Conservation (phyloP, 2,888 invertebrate genomes). For the Drosophila anomalata region DNA sequence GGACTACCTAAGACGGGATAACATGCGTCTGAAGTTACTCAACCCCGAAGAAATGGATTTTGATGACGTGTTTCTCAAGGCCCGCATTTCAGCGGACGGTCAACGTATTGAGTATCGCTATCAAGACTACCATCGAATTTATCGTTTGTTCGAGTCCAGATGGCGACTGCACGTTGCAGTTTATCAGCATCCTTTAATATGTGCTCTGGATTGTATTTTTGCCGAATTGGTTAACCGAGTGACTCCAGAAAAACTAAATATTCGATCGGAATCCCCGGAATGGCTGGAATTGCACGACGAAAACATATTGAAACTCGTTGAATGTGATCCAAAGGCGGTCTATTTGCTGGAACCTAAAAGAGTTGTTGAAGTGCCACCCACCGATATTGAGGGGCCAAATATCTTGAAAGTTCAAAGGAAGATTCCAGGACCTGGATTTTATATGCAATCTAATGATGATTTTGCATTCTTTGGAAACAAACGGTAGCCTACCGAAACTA, state of each 20-base stretch:
- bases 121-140: constrained; percentile 84
- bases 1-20: constrained; percentile 88
- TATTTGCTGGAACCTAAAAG: constrained; percentile 45
- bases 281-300: constrained; percentile 66
- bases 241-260: constrained; percentile 39
- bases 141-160: constrained; percentile 84
- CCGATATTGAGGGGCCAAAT: background rate
- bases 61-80: constrained; percentile 74
- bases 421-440: constrained; percentile 57
- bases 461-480: constrained; percentile 70
- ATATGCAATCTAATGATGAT: constrained; percentile 58
- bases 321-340: constrained; percentile 44
- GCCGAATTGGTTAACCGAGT: constrained; percentile 34
- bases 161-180: constrained; percentile 84
- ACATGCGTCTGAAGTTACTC: constrained; percentile 69
- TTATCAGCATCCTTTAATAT: constrained; percentile 84
- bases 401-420: constrained; percentile 17
- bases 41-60: constrained; percentile 69
- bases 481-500: constrained; percentile 51
- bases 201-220: constrained; percentile 81
- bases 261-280: constrained; percentile 18
- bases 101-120: constrained; percentile 84
- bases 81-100: constrained; percentile 69
- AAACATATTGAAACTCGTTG: constrained; percentile 46
- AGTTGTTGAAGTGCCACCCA: constrained; percentile 18